phyloP scores from a whole-genome alignment of 1,140 invertebrate genomes.

The Heliothis subflexa region DNA sequence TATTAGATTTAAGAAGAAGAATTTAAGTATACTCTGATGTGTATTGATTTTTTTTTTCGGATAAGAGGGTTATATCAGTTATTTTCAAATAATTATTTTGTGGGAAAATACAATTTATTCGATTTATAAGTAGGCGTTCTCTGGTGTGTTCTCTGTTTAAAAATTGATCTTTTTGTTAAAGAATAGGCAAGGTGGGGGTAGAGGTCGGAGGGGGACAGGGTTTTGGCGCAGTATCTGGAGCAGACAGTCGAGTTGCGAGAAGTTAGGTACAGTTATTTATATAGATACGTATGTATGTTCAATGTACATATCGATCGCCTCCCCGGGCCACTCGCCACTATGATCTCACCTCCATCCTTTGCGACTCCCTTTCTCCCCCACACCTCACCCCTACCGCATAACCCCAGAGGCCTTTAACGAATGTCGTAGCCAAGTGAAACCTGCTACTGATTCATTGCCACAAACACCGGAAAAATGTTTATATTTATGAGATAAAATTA shows the following conservation, averaged over 20 bases:
- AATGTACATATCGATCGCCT: conserved; percentile 86
- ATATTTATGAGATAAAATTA: background rate
- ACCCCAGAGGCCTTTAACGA: conserved; percentile 75
- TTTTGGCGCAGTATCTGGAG: conserved; percentile 84
- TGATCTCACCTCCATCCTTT: conserved; percentile 85
- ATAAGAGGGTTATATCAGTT: no score
- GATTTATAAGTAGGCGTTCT: background rate
- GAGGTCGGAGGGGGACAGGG: conserved; percentile 62
- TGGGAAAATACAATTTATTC: background rate
- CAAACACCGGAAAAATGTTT: background rate
- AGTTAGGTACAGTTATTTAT: conserved; percentile 82
- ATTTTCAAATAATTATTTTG: no score
- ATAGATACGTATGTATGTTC: conserved; percentile 83
- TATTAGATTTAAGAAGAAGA: no score
- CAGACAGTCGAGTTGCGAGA: conserved; percentile 83
- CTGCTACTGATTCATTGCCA: conserved; percentile 47
- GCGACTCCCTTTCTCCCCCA: conserved; percentile 71
- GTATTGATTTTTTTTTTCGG: no score
- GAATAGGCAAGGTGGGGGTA: conserved; percentile 50
- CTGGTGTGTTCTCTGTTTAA: conserved; percentile 12
- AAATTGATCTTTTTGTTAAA: conserved; percentile 47
- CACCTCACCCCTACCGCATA: conserved; percentile 69
- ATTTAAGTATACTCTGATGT: no score
- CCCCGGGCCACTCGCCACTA: conserved; percentile 84
- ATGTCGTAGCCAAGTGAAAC: conserved; percentile 62